Conservation (phyloP, 2,113 vertebrate genomes). For the Lasiurus cinereus region DNA sequence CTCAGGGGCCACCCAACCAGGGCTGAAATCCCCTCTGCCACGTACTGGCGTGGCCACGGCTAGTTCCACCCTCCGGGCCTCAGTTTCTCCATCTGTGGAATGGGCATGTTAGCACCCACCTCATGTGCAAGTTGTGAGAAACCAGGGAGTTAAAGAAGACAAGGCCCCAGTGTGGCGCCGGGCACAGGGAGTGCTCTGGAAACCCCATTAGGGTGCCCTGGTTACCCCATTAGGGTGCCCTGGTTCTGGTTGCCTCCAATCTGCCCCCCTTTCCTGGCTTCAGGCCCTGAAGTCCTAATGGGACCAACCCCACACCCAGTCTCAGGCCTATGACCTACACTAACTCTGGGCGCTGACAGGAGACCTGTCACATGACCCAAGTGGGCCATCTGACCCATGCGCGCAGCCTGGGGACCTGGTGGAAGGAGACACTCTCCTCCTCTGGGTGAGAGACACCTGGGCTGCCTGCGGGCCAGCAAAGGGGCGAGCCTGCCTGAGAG, state of each 20-base stretch:
- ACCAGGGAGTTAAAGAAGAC: background rate
- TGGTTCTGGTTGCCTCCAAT: background rate
- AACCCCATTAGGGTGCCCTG: background rate
- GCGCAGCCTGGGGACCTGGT: background rate
- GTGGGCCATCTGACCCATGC: background rate
- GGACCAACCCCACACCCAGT: background rate
- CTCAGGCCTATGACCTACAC: background rate
- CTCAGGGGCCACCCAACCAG: background rate
- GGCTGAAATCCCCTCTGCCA: background rate
- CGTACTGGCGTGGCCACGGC: background rate
- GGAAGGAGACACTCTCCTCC: too few relatives aligned
- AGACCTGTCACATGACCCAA: background rate
- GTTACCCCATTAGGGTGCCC: background rate
- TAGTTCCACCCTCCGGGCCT: background rate
- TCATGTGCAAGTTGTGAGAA: accelerated
- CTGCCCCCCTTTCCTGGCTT: background rate
- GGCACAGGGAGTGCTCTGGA: background rate
- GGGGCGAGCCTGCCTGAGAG: background rate
- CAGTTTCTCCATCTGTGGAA: background rate
- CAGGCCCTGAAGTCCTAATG: background rate
- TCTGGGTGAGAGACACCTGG: background rate
- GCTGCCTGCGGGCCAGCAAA: background rate
- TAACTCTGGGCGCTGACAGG: background rate
- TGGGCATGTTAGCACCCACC: accelerated
- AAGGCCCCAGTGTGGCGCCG: background rate